Evolutionary conservation across 2,797 vertebrate species (phyloP).

Genomic region (Hypotaenidia philippensis): DNA sequence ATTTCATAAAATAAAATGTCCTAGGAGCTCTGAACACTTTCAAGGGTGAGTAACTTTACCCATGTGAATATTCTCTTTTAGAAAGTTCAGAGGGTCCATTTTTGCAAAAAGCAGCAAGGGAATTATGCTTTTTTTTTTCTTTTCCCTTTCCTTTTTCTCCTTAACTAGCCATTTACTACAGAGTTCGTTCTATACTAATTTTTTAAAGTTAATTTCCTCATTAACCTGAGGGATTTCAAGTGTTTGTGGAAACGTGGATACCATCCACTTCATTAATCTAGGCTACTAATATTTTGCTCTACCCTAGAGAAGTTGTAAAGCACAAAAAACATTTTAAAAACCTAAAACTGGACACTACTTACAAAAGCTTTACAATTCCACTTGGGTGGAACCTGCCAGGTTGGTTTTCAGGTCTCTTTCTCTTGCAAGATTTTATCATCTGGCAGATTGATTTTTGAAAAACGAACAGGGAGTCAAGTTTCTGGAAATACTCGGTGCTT

Average conservation of each 20-base stretch:
- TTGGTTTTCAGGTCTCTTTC: not conserved
- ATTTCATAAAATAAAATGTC: not conserved
- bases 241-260: not conserved
- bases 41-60: not conserved
- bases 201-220: not conserved
- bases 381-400: not conserved
- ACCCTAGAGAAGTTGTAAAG: not conserved
- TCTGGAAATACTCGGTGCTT: not conserved
- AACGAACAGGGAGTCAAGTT: not conserved
- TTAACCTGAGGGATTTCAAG: not conserved
- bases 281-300: not conserved
- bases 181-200: not conserved
- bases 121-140: not conserved
- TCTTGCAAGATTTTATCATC: not conserved
- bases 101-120: not conserved
- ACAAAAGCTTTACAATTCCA: not conserved
- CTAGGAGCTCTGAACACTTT: not conserved
- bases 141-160: not conserved
- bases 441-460: not conserved
- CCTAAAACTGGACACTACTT: not conserved
- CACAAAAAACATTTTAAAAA: not conserved
- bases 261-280: not conserved
- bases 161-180: not conserved
- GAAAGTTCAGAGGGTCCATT: not conserved
- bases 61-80: not conserved